Evolutionary conservation across 2,797 vertebrate species (phyloP), one percentile per base, ranked within the genome.

Genomic region (Pseudocheirus occidentalis): DNA sequence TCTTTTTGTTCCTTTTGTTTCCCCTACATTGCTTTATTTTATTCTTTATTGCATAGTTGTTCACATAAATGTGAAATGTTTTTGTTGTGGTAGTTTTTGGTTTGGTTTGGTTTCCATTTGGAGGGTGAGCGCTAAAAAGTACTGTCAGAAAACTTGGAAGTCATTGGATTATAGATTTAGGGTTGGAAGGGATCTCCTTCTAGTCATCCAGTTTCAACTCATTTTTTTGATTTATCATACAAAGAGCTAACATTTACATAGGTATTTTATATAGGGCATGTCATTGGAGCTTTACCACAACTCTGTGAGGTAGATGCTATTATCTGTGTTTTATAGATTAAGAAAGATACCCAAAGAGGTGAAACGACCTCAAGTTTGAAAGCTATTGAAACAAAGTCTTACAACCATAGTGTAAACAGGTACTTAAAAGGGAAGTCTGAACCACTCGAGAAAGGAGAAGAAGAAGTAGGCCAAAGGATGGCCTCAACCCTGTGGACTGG

Each of bases 401-500:
- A 55, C 52, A 90, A 54, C 57, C 0, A 0, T 13, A 31, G 40
- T 93, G 28, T 10, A 62, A 54, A 21, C 34, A 29, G 62, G 66
- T 50, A 4, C 31, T 66, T 46, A 31, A 28, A 28, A 10, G 3
- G 9, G 16, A 31, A 4, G 73, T 27, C 24, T 14, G 24, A 50
- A 40, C 9, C 3, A 27, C 40, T 87, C 40, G 10, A 46, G 40
- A 24, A 10, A 28, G 13, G 59, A 94, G 66, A 7, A 40, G 66
- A 18, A 55, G 53, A 18, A 4, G 0, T 59, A 1, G 1, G 52
- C 0, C 0, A 29, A 27, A 46, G 50, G 29, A 1, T 0, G 18
- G 6, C 34, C 57, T 53, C 1, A 14, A 55, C 14, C 34, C 34
- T 12, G 66, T 21, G 53, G 59, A 28, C 11, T 55, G 50, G 34